Conservation (phyloP, 2,797 vertebrate species). For the Octomys mimax region DNA sequence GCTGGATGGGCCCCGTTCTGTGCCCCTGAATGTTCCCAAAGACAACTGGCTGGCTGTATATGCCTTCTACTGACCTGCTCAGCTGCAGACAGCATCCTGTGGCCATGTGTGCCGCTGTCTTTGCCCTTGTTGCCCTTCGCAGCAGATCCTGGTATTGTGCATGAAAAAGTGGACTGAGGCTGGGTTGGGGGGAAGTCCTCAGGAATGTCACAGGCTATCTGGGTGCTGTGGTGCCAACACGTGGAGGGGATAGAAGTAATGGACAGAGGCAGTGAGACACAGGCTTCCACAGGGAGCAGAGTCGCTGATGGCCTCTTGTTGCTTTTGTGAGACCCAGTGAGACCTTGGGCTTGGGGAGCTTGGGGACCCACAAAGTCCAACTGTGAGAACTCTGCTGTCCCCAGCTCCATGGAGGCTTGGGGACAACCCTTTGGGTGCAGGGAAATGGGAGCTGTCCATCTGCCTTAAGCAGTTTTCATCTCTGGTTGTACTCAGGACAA, state of each 20-base stretch:
- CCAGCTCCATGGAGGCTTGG: accelerated
- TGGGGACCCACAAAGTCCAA: background rate
- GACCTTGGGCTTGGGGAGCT: background rate
- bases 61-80: background rate
- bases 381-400: accelerated
- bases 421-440: background rate
- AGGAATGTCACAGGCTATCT: background rate
- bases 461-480: background rate
- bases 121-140: accelerated
- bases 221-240: background rate
- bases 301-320: background rate
- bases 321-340: background rate
- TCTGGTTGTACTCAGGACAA: conserved; percentile 92
- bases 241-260: no score
- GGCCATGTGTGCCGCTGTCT: background rate
- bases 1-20: background rate
- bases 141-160: background rate
- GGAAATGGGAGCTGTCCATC: background rate
- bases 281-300: background rate
- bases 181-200: accelerated
- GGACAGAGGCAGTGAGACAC: background rate
- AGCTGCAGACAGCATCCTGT: background rate
- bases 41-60: background rate
- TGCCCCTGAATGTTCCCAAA: background rate
- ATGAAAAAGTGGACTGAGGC: background rate